A percentile compares a stretch with the other conserved stretches of the same genome.
Conservation (phyloP, 2,888 invertebrate genomes). For the Eilema depressum region DNA sequence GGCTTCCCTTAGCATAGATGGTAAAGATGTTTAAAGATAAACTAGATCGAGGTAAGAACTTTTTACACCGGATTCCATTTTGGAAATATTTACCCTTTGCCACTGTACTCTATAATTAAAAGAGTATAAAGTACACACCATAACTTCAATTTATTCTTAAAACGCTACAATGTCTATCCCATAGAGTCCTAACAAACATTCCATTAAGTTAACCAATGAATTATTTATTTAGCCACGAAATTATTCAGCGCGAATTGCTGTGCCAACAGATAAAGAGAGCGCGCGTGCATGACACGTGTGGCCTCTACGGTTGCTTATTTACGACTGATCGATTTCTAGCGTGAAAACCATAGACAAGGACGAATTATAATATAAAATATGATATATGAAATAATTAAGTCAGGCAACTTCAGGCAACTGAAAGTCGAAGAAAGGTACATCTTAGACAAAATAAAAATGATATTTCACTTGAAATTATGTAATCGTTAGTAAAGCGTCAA, state of each 20-base stretch:
- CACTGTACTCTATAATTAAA: neutral
- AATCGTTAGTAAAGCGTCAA: too few species aligned
- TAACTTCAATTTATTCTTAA: neutral
- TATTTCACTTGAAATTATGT: too few species aligned
- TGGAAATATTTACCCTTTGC: too few species aligned
- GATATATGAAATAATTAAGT: neutral
- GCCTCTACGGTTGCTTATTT: slow-evolving; percentile 37
- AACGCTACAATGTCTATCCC: neutral
- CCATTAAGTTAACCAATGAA: slow-evolving; percentile 19
- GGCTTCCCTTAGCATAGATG: too few species aligned
- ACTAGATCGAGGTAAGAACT: too few species aligned
- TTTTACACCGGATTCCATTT: too few species aligned
- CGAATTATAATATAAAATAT: neutral
- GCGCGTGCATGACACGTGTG: slow-evolving; percentile 65
- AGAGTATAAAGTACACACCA: neutral
- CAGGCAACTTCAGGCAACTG: neutral
- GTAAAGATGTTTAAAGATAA: too few species aligned
- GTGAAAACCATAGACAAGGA: slow-evolving; percentile 10
- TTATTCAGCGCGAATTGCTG: slow-evolving; percentile 65
- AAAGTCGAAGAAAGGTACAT: too few species aligned
- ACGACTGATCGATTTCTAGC: slow-evolving; percentile 51
- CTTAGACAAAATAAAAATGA: too few species aligned
- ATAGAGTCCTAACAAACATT: neutral
- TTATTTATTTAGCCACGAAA: slow-evolving; percentile 17
- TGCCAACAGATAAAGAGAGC: slow-evolving; percentile 63